Evolutionary conservation across 2,888 invertebrate genomes (phyloP).

Genomic region (Reticulitermes lucifugus): DNA sequence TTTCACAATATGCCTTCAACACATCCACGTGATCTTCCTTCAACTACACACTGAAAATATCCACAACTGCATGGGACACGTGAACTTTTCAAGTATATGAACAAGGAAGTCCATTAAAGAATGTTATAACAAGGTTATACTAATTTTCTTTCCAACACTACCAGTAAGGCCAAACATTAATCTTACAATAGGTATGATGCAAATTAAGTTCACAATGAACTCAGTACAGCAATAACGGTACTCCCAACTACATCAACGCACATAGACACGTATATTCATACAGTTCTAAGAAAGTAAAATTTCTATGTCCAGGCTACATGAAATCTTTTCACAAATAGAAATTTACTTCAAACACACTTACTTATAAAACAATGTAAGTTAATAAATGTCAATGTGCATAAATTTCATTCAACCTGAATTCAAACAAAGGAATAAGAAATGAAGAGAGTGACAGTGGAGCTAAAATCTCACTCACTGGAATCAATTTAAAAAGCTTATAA

Average conservation of each 20-base stretch:
- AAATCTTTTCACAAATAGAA: slow-evolving; percentile 25
- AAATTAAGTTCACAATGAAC: background rate
- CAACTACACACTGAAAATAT: background rate
- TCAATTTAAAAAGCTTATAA: too few species aligned
- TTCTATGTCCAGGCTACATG: slow-evolving; percentile 27
- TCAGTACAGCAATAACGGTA: background rate
- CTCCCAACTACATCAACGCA: slow-evolving; percentile 3
- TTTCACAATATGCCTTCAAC: background rate
- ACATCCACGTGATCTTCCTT: background rate
- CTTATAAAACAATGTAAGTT: background rate
- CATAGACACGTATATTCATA: slow-evolving; percentile 6
- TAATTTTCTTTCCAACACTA: background rate
- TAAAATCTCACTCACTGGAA: slow-evolving; percentile 12
- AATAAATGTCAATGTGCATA: background rate
- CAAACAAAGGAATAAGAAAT: background rate
- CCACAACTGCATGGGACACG: background rate
- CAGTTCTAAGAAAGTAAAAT: background rate
- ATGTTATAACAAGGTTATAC: slow-evolving; percentile 28
- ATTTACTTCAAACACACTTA: background rate
- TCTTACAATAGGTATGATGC: background rate
- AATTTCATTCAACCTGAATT: slow-evolving; percentile 4
- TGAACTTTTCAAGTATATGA: background rate
- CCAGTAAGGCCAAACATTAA: background rate
- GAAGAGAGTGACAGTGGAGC: background rate
- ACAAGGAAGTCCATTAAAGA: slow-evolving; percentile 3